A percentile compares a stretch with the other conserved stretches of the same genome.
phyloP scores from a whole-genome alignment of 2,888 invertebrate species.

The Polietes domitor region DNA sequence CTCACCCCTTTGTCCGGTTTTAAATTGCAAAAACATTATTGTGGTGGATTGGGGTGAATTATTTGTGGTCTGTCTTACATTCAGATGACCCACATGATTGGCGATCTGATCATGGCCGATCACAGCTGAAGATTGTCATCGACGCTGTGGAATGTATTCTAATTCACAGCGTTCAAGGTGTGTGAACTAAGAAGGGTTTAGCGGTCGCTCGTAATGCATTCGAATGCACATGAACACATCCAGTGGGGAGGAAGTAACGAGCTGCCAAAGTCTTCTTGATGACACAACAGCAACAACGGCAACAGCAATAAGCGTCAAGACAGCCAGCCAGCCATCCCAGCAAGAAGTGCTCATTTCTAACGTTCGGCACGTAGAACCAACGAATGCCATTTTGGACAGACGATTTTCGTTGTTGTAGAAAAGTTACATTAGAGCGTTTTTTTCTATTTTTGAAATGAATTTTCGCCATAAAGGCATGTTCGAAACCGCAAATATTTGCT shows the following conservation, averaged over 20 bases:
- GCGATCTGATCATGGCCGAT: not conserved
- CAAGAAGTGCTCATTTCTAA: slow-evolving; percentile 43
- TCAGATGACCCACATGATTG: slow-evolving; percentile 21
- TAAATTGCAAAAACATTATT: not conserved
- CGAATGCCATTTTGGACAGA: slow-evolving; percentile 3
- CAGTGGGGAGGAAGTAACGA: slow-evolving; percentile 1
- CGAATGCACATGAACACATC: not conserved
- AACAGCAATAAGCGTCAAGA: too few species aligned
- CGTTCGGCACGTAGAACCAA: slow-evolving; percentile 55
- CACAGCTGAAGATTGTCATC: slow-evolving; percentile 13
- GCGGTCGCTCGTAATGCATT: not conserved
- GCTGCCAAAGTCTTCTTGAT: slow-evolving; percentile 18
- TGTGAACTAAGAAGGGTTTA: slow-evolving; percentile 63
- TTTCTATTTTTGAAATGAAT: slow-evolving; percentile 3
- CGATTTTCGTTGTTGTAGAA: slow-evolving; percentile 11
- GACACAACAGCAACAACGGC: not conserved
- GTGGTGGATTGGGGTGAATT: not conserved
- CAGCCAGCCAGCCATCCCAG: not conserved
- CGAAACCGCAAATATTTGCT: slow-evolving; percentile 64
- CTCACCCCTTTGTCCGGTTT: too few species aligned
- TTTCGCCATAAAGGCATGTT: slow-evolving; percentile 63
- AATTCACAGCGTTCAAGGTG: slow-evolving; percentile 59
- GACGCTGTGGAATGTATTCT: not conserved
- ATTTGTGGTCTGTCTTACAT: not conserved
- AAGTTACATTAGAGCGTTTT: not conserved